These are phyloP conservation scores for Scrobipalpa costella DNA, from an alignment of 2,888 invertebrate species.

Conservation along the genomic window DNA sequence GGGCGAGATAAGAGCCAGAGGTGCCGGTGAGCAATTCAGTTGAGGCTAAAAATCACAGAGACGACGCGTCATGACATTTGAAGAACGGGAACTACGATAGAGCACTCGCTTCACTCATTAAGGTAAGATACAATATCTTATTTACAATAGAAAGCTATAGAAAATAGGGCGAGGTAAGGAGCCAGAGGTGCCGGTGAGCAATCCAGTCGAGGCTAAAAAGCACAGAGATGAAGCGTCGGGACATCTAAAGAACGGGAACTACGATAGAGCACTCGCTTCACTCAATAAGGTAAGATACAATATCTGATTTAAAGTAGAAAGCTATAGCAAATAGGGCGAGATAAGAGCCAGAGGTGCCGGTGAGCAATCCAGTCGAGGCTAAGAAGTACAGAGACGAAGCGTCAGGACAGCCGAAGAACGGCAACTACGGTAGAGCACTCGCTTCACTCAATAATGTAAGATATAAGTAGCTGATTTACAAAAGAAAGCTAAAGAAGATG, in stretches of 20 bases:
- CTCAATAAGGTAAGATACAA: conserved; percentile 83
- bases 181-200: conserved; percentile 62
- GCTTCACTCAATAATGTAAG: conserved; percentile 85
- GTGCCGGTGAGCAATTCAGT: conserved; percentile 66
- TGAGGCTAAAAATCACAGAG: conserved; percentile 86
- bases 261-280: conserved; percentile 85
- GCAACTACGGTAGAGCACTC: conserved; percentile 86
- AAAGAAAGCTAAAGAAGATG: conserved; percentile 54
- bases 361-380: conserved; percentile 76
- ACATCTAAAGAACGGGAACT: conserved; percentile 88
- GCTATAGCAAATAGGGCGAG: conserved; percentile 56
- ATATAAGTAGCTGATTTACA: too few relatives aligned
- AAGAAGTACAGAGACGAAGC: conserved; percentile 90
- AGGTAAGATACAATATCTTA: conserved; percentile 65
- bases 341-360: conserved; percentile 64
- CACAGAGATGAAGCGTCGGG: conserved; percentile 89
- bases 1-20: conserved; percentile 68
- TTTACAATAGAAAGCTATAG: neutral
- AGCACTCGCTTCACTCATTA: conserved; percentile 85
- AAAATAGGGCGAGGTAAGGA: conserved; percentile 69
- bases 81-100: conserved; percentile 88
- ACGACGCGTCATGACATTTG: conserved; percentile 89
- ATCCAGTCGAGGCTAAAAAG: conserved; percentile 83
- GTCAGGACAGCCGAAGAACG: conserved; percentile 87
- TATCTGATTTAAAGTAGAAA: neutral